Base-by-base conservation (phyloP, 2,797 vertebrate species). In the Pygocentrus nattereri region DNA sequence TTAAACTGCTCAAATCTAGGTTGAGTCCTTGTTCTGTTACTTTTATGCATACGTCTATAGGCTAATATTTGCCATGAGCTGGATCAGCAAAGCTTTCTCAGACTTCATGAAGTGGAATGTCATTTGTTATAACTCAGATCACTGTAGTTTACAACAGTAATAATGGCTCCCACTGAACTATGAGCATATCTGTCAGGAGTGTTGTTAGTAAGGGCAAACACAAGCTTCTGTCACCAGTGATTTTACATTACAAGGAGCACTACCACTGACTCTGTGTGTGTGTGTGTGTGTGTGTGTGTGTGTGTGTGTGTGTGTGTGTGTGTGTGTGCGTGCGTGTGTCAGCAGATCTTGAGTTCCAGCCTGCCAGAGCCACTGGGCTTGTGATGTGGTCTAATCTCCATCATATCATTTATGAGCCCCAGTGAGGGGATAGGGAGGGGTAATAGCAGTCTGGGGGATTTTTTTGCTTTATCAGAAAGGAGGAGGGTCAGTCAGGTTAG, bases 361-460 rank as follows among this genome's bases (percentile, higher is more conserved):
- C 61, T 50, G 61, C 34, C 8, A 11, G 44, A 68, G 50, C 65
- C 18, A 31, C 19, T 47, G 18, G 19, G 38, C 50, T 69, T 18
- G 13, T 12, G 61, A 64, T 64, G 30, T 34, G 30, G 61, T 31
- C 16, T 31, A 62, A 71, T 72, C 68, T 80, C 12, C 47, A 64
- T 49, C 34, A 47, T 44, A 67, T 67, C 58, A 64, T 38, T 65
- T 67, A 80, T 31, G 70, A 54, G 41, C 4, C 64, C 38, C 44
- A 25, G 27, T 59, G 52, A 76, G 73, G 41, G 30, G 7, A 34
- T 69, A 10, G 34, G 31, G 25, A 16, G 19, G 38, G 25, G 75
- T 58, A 75, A 47, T 15, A 56, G 21, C 41, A 47, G 38, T 61
- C 27, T 69, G 64, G 72, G 30, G 44, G 44, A 70, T 54, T 23